phyloP scores from a whole-genome alignment of 2,888 invertebrate genomes.

The Meghimatium bilineatum region DNA sequence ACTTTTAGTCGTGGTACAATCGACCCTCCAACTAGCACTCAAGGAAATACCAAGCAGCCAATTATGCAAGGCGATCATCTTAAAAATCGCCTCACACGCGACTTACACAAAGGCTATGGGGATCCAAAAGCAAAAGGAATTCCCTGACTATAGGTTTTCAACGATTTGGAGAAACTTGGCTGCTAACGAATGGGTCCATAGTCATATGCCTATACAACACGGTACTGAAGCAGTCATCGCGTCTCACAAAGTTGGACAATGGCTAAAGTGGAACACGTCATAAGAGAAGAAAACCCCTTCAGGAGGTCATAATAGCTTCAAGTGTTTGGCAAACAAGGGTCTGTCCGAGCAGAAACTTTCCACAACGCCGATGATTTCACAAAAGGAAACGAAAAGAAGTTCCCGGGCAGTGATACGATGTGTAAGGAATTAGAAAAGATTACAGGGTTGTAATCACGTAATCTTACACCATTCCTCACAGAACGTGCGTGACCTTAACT shows the following conservation, averaged over 20 bases:
- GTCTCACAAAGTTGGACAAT: constrained; percentile 34
- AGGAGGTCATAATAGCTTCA: constrained; percentile 39
- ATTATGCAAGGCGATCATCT: constrained; percentile 34
- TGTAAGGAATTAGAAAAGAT: constrained; percentile 43
- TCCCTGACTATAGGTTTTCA: constrained; percentile 24
- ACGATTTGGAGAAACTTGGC: not conserved
- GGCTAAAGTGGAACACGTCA: constrained; percentile 29
- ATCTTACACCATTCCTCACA: constrained; percentile 19
- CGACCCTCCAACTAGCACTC: constrained; percentile 22
- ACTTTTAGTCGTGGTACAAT: not conserved
- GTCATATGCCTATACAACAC: constrained; percentile 28
- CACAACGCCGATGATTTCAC: constrained; percentile 3
- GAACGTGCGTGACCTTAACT: constrained; percentile 36
- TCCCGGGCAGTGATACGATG: constrained; percentile 9
- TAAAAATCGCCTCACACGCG: constrained; percentile 22
- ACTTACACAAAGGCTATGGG: constrained; percentile 8
- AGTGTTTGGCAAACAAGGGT: constrained; percentile 44
- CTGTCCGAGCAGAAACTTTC: constrained; percentile 25
- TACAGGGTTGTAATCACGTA: constrained; percentile 35
- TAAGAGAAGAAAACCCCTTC: constrained; percentile 18
- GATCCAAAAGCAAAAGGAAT: not conserved
- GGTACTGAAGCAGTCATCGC: constrained; percentile 18
- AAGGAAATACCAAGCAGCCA: constrained; percentile 40
- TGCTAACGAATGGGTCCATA: constrained; percentile 35
- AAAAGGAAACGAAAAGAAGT: not conserved